Base-by-base conservation (phyloP, 2,888 invertebrate genomes). In the Drosophila macrospina region DNA sequence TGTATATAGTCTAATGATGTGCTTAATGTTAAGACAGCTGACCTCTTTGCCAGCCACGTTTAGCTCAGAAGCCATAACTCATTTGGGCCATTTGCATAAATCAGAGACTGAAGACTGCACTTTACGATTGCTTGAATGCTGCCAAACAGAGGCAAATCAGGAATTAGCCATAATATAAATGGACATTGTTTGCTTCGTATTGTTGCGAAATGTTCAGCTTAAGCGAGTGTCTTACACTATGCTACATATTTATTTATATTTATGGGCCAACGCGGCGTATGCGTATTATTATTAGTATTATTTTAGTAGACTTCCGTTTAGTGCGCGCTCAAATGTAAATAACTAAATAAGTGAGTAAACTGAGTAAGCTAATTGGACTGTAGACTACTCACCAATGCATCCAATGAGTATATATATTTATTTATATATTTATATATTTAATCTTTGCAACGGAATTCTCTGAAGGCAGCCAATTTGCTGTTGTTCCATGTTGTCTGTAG, bases 261-360 rank as follows among this genome's bases (percentile, higher is more conserved):
- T 7, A 4, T 28, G 6, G 32, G 48, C 34, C 2, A 56, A 60
- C 56, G 42, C n/a, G 37, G 45, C 77, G 73, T 77, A 77, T 77
- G 45, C 39, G 78, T 51, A 13, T 26, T 74, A 50, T 55, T 55
- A 24, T 47, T n/a, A n/a, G n/a, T n/a, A n/a, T n/a, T n/a, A n/a
- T n/a, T n/a, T n/a, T n/a, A n/a, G n/a, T n/a, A n/a, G n/a, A n/a
- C n/a, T 39, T 65, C 47, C 64, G 42, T 44, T 66, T 32, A 28
- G 13, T 55, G 16, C 30, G 16, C 30, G 30, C 15, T 52, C 32
- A 45, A 28, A 13, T 36, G 41, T 37, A 44, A 54, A 61, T 54
- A 28, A 30, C 13, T 28, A 28, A 42, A 13, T 61, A 15, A 20
- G 37, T 42, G 16, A 50, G 50, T 41, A 52, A 71, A 59, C 36